Percentiles rank a stretch among this genome's conserved stretches.
Evolutionary conservation across 2,113 vertebrate species (phyloP).

Genomic region (Tetrao urogallus): DNA sequence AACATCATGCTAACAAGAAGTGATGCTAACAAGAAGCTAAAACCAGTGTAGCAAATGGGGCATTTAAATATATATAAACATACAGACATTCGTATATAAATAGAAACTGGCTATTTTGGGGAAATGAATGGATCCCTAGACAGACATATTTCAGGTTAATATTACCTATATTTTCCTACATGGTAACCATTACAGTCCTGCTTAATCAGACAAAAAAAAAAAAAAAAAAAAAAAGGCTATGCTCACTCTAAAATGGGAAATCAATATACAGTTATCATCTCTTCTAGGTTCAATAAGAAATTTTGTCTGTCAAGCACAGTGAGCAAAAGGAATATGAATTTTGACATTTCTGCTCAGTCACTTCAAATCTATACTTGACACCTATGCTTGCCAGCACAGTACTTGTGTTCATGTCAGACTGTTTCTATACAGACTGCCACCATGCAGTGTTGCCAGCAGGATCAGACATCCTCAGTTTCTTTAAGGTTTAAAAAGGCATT

Average conservation of each 20-base stretch:
- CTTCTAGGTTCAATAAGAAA: constrained; percentile 21
- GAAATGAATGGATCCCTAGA: constrained; percentile 79
- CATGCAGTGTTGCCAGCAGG: background rate
- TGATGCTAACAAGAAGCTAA: constrained; percentile 85
- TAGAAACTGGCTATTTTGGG: constrained; percentile 75
- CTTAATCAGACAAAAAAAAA: constrained; percentile 39
- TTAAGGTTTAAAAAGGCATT: background rate
- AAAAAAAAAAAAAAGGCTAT: constrained; percentile 25
- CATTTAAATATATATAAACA: constrained; percentile 85
- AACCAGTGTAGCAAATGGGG: constrained; percentile 82
- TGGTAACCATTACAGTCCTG: constrained; percentile 66
- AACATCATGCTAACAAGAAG: constrained; percentile 84
- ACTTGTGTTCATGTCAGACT: background rate
- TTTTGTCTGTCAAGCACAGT: constrained; percentile 23
- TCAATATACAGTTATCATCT: constrained; percentile 51
- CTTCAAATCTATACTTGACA: background rate
- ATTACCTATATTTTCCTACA: constrained; percentile 77
- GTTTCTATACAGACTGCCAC: background rate
- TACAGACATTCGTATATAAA: constrained; percentile 77
- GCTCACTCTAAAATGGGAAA: constrained; percentile 48
- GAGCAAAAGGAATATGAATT: constrained; percentile 21
- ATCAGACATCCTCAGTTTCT: background rate
- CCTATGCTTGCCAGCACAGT: background rate
- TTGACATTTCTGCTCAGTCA: constrained; percentile 27
- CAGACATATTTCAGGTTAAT: constrained; percentile 78